A percentile compares a stretch with the other conserved stretches of the same genome.
phyloP scores from a whole-genome alignment of 2,113 vertebrate species.

The Trinectes maculatus region DNA sequence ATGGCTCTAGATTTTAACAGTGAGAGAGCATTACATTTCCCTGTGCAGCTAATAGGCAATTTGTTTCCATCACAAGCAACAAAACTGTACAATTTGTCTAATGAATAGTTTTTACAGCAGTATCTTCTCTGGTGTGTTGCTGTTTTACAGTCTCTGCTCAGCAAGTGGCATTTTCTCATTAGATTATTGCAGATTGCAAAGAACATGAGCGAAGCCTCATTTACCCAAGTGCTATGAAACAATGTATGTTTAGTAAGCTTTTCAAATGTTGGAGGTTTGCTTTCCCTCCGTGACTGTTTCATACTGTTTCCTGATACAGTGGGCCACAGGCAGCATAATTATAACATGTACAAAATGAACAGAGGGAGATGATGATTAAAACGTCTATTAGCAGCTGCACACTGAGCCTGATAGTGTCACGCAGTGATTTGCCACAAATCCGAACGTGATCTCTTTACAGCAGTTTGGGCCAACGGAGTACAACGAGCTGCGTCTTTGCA shows the following conservation, averaged over 20 bases:
- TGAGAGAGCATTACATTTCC: constrained; percentile 54
- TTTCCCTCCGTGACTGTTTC: constrained; percentile 31
- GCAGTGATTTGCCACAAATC: constrained; percentile 20
- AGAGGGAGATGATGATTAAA: constrained; percentile 40
- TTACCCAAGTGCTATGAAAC: constrained; percentile 72
- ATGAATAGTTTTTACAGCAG: constrained; percentile 70
- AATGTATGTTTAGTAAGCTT: constrained; percentile 65
- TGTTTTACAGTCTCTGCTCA: constrained; percentile 63
- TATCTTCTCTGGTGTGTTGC: constrained; percentile 52
- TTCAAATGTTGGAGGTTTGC: constrained; percentile 43
- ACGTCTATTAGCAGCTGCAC: constrained; percentile 41
- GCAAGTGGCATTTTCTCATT: constrained; percentile 75
- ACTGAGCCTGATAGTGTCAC: constrained; percentile 1
- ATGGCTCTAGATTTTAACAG: too few species aligned
- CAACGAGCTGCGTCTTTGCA: background rate
- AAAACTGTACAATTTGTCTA: constrained; percentile 57
- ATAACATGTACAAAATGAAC: constrained; percentile 56
- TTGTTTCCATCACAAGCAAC: constrained; percentile 66
- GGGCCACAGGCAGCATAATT: constrained; percentile 59
- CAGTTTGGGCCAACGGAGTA: background rate
- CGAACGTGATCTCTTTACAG: constrained; percentile 16
- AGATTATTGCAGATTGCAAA: constrained; percentile 75
- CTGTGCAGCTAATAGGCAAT: constrained; percentile 75
- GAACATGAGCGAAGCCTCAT: constrained; percentile 66
- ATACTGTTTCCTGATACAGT: constrained; percentile 51